Conservation (phyloP, 35 echinoderm and acorn worm genomes). For the Stichopus chloronotus region DNA sequence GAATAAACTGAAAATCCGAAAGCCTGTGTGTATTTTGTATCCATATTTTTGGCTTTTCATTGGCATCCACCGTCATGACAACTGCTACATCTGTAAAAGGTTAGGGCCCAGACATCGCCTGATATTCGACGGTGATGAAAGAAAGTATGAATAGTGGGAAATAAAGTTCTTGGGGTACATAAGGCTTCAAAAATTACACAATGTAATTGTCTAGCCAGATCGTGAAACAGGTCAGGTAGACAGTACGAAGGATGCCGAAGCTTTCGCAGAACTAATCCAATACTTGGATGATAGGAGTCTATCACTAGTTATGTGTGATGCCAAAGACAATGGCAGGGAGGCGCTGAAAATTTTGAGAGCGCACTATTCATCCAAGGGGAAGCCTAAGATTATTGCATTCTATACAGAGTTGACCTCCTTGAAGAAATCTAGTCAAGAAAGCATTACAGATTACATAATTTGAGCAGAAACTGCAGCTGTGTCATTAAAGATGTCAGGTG, state of each 20-base stretch:
- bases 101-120: not conserved
- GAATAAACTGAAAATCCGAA: no score
- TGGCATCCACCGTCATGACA: slow-evolving; percentile 13
- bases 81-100: not conserved
- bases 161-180: slow-evolving; percentile 47
- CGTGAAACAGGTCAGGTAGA: not conserved
- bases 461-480: slow-evolving; percentile 21
- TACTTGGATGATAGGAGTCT: no score
- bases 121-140: slow-evolving; percentile 48
- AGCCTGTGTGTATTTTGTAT: not conserved
- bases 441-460: slow-evolving; percentile 45
- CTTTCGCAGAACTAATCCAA: no score
- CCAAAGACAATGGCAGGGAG: not conserved
- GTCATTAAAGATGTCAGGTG: slow-evolving; percentile 24
- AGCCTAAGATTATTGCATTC: slow-evolving; percentile 50
- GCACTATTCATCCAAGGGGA: slow-evolving; percentile 43
- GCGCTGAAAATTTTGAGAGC: slow-evolving; percentile 20
- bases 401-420: slow-evolving; percentile 57
- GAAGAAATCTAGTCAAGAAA: not conserved
- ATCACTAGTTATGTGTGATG: no score
- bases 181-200: slow-evolving; percentile 33
- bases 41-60: not conserved
- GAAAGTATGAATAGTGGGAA: slow-evolving; percentile 55
- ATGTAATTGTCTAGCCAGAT: not conserved
- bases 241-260: no score